Base-by-base conservation (phyloP, 2,888 invertebrate species). In the Frankliniella fusca region DNA sequence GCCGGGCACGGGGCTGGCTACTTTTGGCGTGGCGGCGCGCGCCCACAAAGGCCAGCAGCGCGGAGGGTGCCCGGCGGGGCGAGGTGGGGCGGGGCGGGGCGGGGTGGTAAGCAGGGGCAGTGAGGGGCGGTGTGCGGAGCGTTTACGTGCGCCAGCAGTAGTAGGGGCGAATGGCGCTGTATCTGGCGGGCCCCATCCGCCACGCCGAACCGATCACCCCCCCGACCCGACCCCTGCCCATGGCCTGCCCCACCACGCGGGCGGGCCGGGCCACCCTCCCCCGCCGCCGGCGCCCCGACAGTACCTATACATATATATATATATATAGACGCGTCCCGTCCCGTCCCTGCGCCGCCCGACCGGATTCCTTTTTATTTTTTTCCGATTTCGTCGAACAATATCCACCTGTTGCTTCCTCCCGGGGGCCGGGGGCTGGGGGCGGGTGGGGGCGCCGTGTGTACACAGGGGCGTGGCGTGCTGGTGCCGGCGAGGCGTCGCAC, bases 341-440 rank as follows among this genome's bases (percentile, higher is more conserved):
- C 38, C 27, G 70, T 27, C 70, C 23, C 70, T 8, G 23, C 70
- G 1, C 27, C 27, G 1, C 23, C 70, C 70, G 70, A 27, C 9
- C 70, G 27, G 70, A 76, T 76, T 76, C 70, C 7, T n/a, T 76
- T 76, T 76, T 76, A 76, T 76, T 76, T 76, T 76, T 76, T 76
- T 10, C 70, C 70, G 70, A 76, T 76, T 76, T 76, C 27, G 70
- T 76, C 70, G 70, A 76, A 76, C 70, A 76, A 76, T 76, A 76
- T 76, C 70, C 70, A 76, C 70, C 70, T 76, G 70, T 76, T 76
- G 70, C 70, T 23, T 23, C 70, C 23, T 27, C 70, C 23, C 61
- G 15, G 54, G 2, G 15, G 18, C 54, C 54, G 54, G 61, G 61
- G 61, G 61, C 0, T 18, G 18, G 61, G 18, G 15, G 61, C 7